Evolutionary conservation across 2,797 vertebrate species (phyloP).

Genomic region (Pantherophis alleghaniensis): DNA sequence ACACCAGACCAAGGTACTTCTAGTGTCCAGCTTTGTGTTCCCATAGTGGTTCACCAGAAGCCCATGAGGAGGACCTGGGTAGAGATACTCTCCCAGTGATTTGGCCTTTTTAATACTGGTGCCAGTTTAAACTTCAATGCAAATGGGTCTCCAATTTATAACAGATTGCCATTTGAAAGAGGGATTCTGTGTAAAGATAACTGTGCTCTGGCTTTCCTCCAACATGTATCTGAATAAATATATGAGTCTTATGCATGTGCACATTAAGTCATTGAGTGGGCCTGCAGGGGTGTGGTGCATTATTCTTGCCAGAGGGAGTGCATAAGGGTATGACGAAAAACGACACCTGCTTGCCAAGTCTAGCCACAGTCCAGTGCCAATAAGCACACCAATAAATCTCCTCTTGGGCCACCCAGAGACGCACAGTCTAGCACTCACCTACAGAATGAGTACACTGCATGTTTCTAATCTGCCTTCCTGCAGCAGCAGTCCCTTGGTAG

Average conservation of each 20-base stretch:
- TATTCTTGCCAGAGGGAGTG: constrained; percentile 15
- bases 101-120: not conserved
- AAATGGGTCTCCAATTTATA: not conserved
- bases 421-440: constrained; percentile 52
- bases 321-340: not conserved
- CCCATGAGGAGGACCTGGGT: not conserved
- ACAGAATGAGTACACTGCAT: constrained; percentile 10
- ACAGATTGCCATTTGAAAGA: not conserved
- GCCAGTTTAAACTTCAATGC: not conserved
- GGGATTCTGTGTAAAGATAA: not conserved
- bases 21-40: not conserved
- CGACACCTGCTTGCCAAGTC: not conserved
- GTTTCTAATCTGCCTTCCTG: constrained; percentile 72
- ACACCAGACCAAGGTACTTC: not conserved
- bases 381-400: constrained; percentile 15
- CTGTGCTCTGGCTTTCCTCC: not conserved
- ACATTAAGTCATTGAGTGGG: constrained; percentile 11
- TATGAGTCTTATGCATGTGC: not conserved
- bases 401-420: not conserved
- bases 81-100: not conserved
- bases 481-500: constrained; percentile 62
- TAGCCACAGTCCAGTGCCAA: not conserved
- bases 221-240: not conserved
- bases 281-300: not conserved
- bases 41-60: not conserved